Evolutionary conservation across 2,797 vertebrate species (phyloP).

Genomic region (Prunella strophiata): DNA sequence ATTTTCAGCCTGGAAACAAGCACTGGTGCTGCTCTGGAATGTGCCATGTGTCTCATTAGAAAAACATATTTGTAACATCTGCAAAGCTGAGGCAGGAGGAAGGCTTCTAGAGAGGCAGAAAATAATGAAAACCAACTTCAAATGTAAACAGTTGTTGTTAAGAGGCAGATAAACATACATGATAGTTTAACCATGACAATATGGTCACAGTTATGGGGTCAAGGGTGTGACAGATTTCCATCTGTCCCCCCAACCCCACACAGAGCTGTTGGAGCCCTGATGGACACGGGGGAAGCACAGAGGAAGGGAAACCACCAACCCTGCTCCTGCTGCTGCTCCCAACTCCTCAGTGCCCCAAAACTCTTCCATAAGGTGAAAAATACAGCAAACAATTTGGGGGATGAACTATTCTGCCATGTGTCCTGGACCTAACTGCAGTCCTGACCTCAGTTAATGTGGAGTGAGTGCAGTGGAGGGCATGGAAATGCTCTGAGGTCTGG

Average conservation of each 20-base stretch:
- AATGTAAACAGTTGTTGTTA: neutral
- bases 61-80: slow-evolving; percentile 23
- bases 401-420: neutral
- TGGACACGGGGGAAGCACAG: rapidly evolving
- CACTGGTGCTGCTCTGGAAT: slow-evolving; percentile 54
- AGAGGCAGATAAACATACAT: neutral
- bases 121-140: neutral
- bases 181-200: neutral
- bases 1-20: slow-evolving; percentile 61
- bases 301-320: neutral
- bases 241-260: neutral
- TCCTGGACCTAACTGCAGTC: neutral
- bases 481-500: neutral
- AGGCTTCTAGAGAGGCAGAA: neutral
- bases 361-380: neutral
- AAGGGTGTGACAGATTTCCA: neutral
- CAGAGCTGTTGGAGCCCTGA: neutral
- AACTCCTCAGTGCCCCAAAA: rapidly evolving
- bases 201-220: neutral
- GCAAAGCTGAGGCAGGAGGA: neutral
- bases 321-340: neutral
- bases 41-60: neutral
- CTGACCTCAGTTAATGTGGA: neutral
- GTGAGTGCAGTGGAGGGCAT: neutral
- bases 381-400: neutral